A percentile compares a stretch with the other conserved stretches of the same genome.
Evolutionary conservation across 2,888 invertebrate species (phyloP).

Genomic region (Cheilosia pagana): DNA sequence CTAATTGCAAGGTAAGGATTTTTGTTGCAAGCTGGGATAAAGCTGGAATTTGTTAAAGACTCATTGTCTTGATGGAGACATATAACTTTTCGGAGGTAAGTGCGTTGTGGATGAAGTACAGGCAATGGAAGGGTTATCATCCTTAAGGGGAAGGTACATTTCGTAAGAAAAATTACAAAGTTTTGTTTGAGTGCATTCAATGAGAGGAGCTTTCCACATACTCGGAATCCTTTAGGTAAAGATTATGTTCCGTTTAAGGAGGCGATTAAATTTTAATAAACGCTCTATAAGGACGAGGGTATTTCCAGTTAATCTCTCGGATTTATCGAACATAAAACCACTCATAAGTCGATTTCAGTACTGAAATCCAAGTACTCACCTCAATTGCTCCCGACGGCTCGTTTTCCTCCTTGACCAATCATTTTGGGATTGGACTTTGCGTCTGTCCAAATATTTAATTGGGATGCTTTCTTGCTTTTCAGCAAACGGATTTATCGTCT

Average conservation of each 20-base stretch:
- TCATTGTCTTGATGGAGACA: neutral
- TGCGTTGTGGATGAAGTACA: neutral
- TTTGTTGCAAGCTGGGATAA: neutral
- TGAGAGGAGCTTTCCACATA: too few relatives aligned
- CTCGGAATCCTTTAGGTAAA: too few relatives aligned
- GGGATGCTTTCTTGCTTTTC: slow-evolving; percentile 51
- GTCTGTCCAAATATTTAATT: slow-evolving; percentile 24
- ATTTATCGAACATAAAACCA: too few relatives aligned
- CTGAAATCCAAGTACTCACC: neutral
- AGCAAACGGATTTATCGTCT: slow-evolving; percentile 56
- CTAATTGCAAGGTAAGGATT: slow-evolving; percentile 34
- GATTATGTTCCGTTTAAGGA: too few relatives aligned
- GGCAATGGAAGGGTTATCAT: too few relatives aligned
- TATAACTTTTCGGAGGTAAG: neutral
- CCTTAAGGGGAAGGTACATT: too few relatives aligned
- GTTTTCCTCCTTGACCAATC: neutral
- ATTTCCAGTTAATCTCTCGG: too few relatives aligned
- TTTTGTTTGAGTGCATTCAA: too few relatives aligned
- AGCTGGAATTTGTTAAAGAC: slow-evolving; percentile 1
- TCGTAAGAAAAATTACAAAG: too few relatives aligned
- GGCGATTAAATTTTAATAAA: too few relatives aligned
- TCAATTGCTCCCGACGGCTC: neutral
- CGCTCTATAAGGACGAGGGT: too few relatives aligned
- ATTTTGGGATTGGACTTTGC: slow-evolving; percentile 1
- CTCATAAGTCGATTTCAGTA: too few relatives aligned